Evolutionary conservation across 2,888 invertebrate genomes (phyloP), one percentile per base, ranked within the genome.

Genomic region (Quadroppia sp.): DNA sequence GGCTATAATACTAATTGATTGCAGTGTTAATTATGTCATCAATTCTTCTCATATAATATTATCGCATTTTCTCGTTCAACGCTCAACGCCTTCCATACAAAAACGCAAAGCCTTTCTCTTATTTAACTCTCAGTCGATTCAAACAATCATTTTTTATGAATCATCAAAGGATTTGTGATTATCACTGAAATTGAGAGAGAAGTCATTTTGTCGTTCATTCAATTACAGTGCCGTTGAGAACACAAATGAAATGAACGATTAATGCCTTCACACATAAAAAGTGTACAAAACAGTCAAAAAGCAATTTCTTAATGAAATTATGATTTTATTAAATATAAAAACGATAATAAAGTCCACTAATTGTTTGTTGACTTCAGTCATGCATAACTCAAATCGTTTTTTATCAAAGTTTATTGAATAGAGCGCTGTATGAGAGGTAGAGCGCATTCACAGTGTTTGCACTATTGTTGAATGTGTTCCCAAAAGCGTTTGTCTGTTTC

Each of bases 1-100:
- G n/a, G 23, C 67, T 42, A 7, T 67, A 67, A 67, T 67, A 42
- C 67, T 67, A 67, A 67, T 67, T 67, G 67, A 67, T 67, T 67
- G 67, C 40, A 40, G 13, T 20, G 23, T 67, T 67, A 67, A 67
- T 67, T 67, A 67, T 67, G 32, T 36, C 67, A 36, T 67, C 67
- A 67, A 67, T 67, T 67, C 15, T 20, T 20, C 11, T 67, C n/a
- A 42, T 67, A 42, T 67, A n/a, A n/a, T n/a, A 67, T 67, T 67
- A 40, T 61, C 20, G 36, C 17, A 20, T 32, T 67, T 40, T 67
- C 23, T 40, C 40, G 11, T 67, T 67, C 40, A 67, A 67, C 40
- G 67, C 67, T 17, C 40, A 67, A 59, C 40, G 42, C 67, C 7
- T 64, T n/a, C 6, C 36, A 40, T 40, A 67, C 67, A 67, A 67